These are phyloP conservation scores for Parochlus steinenii DNA, from an alignment of 2,888 invertebrate genomes.

Conservation along the genomic window DNA sequence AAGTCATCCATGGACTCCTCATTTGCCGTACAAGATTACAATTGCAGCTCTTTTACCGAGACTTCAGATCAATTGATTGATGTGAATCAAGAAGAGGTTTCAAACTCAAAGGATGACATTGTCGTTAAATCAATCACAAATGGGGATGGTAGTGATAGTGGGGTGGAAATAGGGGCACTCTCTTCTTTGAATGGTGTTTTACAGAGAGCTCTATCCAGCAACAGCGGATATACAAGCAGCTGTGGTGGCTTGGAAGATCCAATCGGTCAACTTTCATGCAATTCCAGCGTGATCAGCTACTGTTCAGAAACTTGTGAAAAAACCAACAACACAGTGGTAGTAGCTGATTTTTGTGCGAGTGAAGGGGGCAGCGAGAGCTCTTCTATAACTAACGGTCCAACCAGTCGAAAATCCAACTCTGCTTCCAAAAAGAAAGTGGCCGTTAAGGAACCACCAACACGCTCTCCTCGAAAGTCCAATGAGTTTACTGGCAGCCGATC, in stretches of 20 bases:
- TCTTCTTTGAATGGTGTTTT: slow-evolving; percentile 28
- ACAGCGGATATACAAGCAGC: slow-evolving; percentile 50
- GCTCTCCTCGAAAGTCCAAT: slow-evolving; percentile 16
- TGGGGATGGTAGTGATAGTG: slow-evolving; percentile 63
- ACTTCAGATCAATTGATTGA: slow-evolving; percentile 16
- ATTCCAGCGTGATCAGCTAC: slow-evolving; percentile 61
- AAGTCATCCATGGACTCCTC: slow-evolving; percentile 11
- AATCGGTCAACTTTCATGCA: slow-evolving; percentile 49
- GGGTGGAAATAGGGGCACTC: slow-evolving; percentile 48
- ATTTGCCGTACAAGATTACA: slow-evolving; percentile 9
- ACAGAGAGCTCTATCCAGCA: slow-evolving; percentile 37
- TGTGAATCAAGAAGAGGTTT: too few relatives aligned
- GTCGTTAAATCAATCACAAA: too few relatives aligned
- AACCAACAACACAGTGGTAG: slow-evolving; percentile 21
- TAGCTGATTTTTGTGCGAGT: slow-evolving; percentile 34
- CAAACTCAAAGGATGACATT: too few relatives aligned
- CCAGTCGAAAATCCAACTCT: slow-evolving; percentile 20
- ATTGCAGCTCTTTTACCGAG: slow-evolving; percentile 12
- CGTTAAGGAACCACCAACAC: slow-evolving; percentile 31
- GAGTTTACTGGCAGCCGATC: slow-evolving; percentile 24
- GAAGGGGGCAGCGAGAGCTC: slow-evolving; percentile 67
- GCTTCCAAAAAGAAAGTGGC: slow-evolving; percentile 41
- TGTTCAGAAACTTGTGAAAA: slow-evolving; percentile 51
- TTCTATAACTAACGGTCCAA: slow-evolving; percentile 38
- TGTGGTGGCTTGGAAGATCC: slow-evolving; percentile 37